A percentile compares a stretch with the other conserved stretches of the same genome.
phyloP scores from a whole-genome alignment of 2,113 vertebrate genomes.

The Glareola pratincola region DNA sequence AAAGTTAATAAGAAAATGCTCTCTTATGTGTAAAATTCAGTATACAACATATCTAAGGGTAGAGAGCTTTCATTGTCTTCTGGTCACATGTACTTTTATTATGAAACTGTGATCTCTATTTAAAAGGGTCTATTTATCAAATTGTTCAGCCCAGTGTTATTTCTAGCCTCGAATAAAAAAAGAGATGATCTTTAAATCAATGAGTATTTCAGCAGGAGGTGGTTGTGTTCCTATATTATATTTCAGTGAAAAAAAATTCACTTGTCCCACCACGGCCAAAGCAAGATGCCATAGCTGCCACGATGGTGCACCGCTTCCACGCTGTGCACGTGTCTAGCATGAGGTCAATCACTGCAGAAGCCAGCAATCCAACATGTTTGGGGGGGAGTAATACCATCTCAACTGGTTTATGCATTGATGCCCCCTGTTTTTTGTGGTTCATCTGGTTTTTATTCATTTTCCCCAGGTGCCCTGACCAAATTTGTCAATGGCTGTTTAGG shows the following conservation, averaged over 20 bases:
- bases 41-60: not conserved
- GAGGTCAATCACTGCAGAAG: not conserved
- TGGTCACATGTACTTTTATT: not conserved
- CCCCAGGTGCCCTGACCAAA: not conserved
- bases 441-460: not conserved
- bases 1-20: not conserved
- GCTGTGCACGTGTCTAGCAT: rapidly evolving
- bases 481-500: not conserved
- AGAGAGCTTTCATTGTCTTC: not conserved
- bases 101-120: not conserved
- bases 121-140: not conserved
- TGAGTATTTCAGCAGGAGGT: not conserved
- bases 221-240: not conserved
- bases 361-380: not conserved
- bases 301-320: rapidly evolving
- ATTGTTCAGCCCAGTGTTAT: not conserved
- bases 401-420: not conserved
- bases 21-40: not conserved
- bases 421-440: not conserved
- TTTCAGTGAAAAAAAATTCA: not conserved
- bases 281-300: not conserved
- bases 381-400: not conserved
- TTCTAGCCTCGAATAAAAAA: not conserved
- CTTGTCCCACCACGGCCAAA: not conserved
- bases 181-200: not conserved